A percentile compares a stretch with the other conserved stretches of the same genome.
These are phyloP conservation scores for Ashinkailepas kermadecensis DNA, from an alignment of 2,888 invertebrate species.

Conservation along the genomic window DNA sequence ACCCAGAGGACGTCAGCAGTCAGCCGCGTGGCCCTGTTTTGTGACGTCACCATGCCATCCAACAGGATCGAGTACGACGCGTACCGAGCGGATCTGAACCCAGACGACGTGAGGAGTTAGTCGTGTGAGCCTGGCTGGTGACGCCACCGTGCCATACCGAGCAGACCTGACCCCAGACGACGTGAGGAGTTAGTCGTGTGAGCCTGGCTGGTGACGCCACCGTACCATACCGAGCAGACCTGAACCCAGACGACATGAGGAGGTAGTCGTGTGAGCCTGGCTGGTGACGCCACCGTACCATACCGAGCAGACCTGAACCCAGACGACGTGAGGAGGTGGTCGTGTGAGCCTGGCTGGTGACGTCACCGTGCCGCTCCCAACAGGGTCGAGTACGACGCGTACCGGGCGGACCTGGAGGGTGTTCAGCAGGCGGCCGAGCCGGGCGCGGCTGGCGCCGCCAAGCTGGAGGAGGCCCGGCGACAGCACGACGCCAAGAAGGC, in stretches of 20 bases:
- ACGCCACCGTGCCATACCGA: slow-evolving; percentile 53
- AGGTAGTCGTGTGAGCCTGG: too few species aligned
- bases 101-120: too few species aligned
- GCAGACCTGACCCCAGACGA: slow-evolving; percentile 65
- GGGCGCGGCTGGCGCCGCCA: slow-evolving; percentile 47
- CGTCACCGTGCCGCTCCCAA: slow-evolving; percentile 22
- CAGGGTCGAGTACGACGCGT: slow-evolving; percentile 95
- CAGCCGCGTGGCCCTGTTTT: too few species aligned
- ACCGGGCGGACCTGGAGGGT: slow-evolving; percentile 85
- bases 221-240: slow-evolving; percentile 70
- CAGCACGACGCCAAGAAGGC: slow-evolving; percentile 77
- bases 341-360: too few species aligned
- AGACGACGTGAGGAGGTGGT: too few species aligned
- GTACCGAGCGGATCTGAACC: slow-evolving; percentile 85
- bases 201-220: too few species aligned
- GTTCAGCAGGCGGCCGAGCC: slow-evolving; percentile 55
- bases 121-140: too few species aligned
- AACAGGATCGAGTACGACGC: slow-evolving; percentile 93
- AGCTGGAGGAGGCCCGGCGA: slow-evolving; percentile 68
- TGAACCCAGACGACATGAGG: slow-evolving; percentile 50
- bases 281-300: neutral
- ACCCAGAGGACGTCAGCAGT: slow-evolving; percentile 40
- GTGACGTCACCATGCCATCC: too few species aligned
- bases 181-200: too few species aligned
- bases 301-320: slow-evolving; percentile 85